Evolutionary conservation across 2,888 invertebrate genomes (phyloP).

Genomic region (Leptopterna dolabrata): DNA sequence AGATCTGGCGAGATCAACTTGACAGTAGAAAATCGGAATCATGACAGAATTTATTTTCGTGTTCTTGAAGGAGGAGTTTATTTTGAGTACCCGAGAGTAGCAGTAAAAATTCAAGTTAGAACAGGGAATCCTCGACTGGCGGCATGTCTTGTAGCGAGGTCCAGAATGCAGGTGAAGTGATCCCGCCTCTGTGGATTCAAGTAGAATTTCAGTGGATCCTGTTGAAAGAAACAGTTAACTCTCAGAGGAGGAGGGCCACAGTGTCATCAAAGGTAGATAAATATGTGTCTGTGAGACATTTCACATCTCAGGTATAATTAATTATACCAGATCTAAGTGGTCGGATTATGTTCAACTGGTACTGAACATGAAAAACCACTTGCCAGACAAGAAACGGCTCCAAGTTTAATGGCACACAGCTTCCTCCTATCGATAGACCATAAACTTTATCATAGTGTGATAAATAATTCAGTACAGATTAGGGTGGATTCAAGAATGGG

Average conservation of each 20-base stretch:
- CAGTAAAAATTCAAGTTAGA: constrained; percentile 62
- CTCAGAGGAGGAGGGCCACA: background rate
- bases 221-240: background rate
- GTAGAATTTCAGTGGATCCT: constrained; percentile 57
- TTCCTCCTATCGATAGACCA: no score
- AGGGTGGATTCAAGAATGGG: no score
- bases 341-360: no score
- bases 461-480: no score
- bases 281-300: no score
- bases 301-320: no score
- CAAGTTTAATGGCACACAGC: no score
- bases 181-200: constrained; percentile 67
- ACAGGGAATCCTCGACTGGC: constrained; percentile 70
- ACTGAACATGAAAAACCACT: background rate
- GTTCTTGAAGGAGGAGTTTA: background rate
- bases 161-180: constrained; percentile 70
- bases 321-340: no score
- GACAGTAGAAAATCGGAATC: background rate
- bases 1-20: background rate
- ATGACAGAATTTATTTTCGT: background rate
- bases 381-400: no score
- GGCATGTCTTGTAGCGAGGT: constrained; percentile 70
- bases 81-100: background rate
- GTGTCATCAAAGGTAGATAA: no score
- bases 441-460: no score